Base-by-base conservation (phyloP, 2,113 vertebrate species). In the Otolemur garnettii region DNA sequence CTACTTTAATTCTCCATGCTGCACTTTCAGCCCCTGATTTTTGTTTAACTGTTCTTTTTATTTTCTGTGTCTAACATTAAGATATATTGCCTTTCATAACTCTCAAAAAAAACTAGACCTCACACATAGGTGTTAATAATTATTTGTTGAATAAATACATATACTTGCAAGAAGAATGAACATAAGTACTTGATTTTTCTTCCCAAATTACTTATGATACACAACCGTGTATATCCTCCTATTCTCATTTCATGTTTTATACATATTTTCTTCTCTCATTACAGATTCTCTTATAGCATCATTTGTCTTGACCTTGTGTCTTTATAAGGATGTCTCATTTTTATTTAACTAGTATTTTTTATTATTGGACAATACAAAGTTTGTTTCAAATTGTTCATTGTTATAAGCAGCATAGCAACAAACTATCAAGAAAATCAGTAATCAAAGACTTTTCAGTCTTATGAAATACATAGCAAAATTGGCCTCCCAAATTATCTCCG, bases 381-480 rank as follows among this genome's bases (percentile, higher is more conserved):
- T 81, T 78, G 14, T 21, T 80, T 89, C 6, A 0, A 87, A 18
- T 64, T 86, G 28, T 57, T 92, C 18, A 60, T 64, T 64, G 81
- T 71, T 45, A 21, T 60, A 87, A 64, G 83, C 55, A 57, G n/a
- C n/a, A 60, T 66, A 83, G 9, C 24, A 88, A 45, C 28, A 55
- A 55, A 15, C 55, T 55, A 13, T 55, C 55, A 50, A 50, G 45
- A 50, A 7, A 50, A 50, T 50, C 45, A 60, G 7, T n/a, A 71
- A 22, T 33, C 78, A 19, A 78, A 91, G 64, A 68, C 11, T 82
- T 55, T 71, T 35, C 77, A 86, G 59, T 83, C n/a, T 78, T 86
- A 80, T 81, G 33, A 96, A 71, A 95, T 33, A 28, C 28, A 89
- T 7, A 55, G 33, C 4, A 95, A 93, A 88, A 50, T 18, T 91